Conservation (phyloP, 2,888 invertebrate genomes). For the Netelia inedita region DNA sequence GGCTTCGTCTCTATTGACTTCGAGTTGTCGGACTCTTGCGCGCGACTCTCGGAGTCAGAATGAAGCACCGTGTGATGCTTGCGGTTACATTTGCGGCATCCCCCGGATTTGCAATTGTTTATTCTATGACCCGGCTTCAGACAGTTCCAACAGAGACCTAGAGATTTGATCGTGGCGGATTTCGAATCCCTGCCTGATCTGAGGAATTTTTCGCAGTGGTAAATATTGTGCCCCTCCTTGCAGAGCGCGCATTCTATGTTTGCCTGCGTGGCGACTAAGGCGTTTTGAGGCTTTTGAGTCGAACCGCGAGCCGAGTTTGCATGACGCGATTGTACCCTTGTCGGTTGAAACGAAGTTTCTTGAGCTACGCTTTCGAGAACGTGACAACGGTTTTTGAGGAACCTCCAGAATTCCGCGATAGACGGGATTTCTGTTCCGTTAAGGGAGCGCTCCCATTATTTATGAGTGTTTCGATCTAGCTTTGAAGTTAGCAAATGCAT, state of each 20-base stretch:
- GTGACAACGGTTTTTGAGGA: conserved; percentile 2
- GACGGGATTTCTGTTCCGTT: neutral
- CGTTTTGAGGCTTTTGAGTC: neutral
- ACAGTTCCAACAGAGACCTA: conserved; percentile 54
- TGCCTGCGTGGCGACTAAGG: conserved; percentile 6
- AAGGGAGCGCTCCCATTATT: conserved; percentile 24
- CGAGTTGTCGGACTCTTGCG: neutral
- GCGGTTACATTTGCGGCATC: conserved; percentile 40
- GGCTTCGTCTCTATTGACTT: neutral
- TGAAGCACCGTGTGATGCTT: conserved; percentile 55
- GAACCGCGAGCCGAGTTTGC: neutral
- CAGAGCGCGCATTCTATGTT: conserved; percentile 30
- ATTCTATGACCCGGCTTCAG: conserved; percentile 35
- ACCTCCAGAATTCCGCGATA: neutral
- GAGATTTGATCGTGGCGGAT: conserved; percentile 28
- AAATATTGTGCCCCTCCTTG: conserved; percentile 27
- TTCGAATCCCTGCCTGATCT: conserved; percentile 31
- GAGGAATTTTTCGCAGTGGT: conserved; percentile 47
- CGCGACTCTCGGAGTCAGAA: neutral
- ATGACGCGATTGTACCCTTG: neutral
- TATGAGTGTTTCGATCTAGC: conserved; percentile 19
- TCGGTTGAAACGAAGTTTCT: neutral
- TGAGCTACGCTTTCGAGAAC: neutral
- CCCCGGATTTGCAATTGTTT: conserved; percentile 22
- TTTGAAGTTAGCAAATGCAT: conserved; percentile 21